Percentiles rank a stretch among this genome's conserved stretches.
These are phyloP conservation scores for Syngnathus acus DNA, from an alignment of 2,797 vertebrate species.

Conservation along the genomic window DNA sequence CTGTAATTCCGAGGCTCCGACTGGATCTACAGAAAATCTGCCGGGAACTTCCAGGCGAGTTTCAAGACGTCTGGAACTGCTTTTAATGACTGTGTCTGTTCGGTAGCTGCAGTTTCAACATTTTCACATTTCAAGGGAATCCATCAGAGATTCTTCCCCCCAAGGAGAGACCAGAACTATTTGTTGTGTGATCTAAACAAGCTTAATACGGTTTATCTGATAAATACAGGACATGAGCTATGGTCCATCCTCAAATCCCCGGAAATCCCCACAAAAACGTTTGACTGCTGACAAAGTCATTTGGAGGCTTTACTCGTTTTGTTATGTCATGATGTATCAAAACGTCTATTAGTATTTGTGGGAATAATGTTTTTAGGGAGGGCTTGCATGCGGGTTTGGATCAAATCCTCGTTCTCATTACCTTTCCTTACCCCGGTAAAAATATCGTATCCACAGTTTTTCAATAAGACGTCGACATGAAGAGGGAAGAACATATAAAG, in stretches of 20 bases:
- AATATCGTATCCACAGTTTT: neutral
- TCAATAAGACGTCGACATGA: conserved; percentile 26
- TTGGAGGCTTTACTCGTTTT: no score
- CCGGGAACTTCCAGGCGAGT: neutral
- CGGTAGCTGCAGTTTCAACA: no score
- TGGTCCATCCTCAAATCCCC: conserved; percentile 22
- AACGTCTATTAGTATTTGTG: no score
- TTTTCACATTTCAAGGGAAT: neutral
- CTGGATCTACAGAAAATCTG: neutral
- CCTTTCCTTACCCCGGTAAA: neutral
- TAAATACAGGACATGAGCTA: conserved; percentile 21
- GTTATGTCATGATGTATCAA: no score
- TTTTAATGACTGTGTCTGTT: neutral
- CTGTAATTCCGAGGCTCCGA: neutral
- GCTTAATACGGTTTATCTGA: conserved; percentile 28
- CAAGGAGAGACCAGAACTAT: conserved; percentile 11
- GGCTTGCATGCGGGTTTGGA: no score
- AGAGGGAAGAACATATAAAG: conserved; percentile 51
- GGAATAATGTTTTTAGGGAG: no score
- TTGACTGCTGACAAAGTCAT: no score
- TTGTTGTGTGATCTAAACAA: conserved; percentile 13
- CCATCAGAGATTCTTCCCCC: conserved; percentile 6
- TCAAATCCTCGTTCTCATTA: no score
- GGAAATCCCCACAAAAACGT: conserved; percentile 19
- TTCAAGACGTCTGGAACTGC: neutral